Conservation (phyloP, 2,888 invertebrate genomes). For the Drosophila kuntzei region DNA sequence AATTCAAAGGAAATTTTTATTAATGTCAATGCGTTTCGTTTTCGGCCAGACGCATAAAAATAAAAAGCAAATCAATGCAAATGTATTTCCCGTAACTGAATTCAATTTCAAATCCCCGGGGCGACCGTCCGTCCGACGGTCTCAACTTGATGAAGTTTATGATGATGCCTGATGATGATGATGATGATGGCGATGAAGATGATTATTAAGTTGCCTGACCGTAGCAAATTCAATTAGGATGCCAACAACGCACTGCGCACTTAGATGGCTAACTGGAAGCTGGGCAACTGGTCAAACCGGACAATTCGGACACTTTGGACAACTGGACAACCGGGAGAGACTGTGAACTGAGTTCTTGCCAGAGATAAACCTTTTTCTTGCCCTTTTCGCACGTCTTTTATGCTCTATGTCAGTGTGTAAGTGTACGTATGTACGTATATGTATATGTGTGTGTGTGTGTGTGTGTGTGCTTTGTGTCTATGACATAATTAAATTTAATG, state of each 20-base stretch:
- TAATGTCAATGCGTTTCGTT: constrained; percentile 75
- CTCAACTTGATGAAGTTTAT: constrained; percentile 43
- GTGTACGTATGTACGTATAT: constrained; percentile 18
- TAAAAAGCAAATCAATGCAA: constrained; percentile 79
- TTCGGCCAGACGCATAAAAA: constrained; percentile 72
- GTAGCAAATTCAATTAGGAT: constrained; percentile 80
- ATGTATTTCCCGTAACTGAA: constrained; percentile 80
- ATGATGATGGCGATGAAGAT: constrained; percentile 22
- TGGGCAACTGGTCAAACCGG: constrained; percentile 10
- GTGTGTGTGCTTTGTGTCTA: constrained; percentile 47
- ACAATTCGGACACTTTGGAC: constrained; percentile 6
- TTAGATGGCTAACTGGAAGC: constrained; percentile 50
- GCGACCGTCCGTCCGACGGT: constrained; percentile 20
- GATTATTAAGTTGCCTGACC: constrained; percentile 63
- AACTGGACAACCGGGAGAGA: constrained; percentile 5
- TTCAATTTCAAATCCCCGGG: constrained; percentile 75
- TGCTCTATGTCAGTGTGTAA: constrained; percentile 5
- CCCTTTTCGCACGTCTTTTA: constrained; percentile 52
- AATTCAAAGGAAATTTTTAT: constrained; percentile 82
- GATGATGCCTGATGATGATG: constrained; percentile 25
- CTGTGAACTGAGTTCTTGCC: constrained; percentile 8
- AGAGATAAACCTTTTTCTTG: constrained; percentile 67
- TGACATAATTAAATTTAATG: constrained; percentile 76
- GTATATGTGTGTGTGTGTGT: constrained; percentile 21
- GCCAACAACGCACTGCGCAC: constrained; percentile 48